Evolutionary conservation across 2,888 invertebrate genomes (phyloP).

Genomic region (Drosophila macrothrix): DNA sequence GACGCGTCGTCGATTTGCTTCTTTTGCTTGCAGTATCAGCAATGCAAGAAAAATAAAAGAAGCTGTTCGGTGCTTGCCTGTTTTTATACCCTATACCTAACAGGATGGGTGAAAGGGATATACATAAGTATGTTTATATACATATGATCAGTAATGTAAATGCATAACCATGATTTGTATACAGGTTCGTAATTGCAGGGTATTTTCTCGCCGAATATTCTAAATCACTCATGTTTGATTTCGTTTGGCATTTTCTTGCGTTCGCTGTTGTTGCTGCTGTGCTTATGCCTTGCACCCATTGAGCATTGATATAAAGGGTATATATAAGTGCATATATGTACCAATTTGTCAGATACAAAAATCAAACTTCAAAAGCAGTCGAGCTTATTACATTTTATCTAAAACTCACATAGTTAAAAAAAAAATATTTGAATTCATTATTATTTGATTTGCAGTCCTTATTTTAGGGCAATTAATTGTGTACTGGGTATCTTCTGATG

Average conservation of each 20-base stretch:
- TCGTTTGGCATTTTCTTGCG: conserved; percentile 30
- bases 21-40: conserved; percentile 16
- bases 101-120: background rate
- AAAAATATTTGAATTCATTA: background rate
- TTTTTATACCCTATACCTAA: conserved; percentile 16
- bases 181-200: background rate
- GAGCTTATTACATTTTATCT: background rate
- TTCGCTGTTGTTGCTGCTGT: conserved; percentile 19
- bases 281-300: conserved; percentile 9
- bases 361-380: background rate
- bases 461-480: background rate
- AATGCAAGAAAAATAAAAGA: conserved; percentile 42
- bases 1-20: conserved; percentile 13
- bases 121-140: no score
- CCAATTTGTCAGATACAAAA: background rate
- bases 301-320: background rate
- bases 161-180: background rate
- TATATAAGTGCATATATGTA: no score
- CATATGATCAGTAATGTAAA: background rate
- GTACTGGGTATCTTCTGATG: background rate
- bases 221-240: conserved; percentile 21
- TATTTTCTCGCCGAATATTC: background rate
- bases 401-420: background rate
- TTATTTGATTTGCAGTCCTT: background rate
- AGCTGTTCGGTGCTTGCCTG: conserved; percentile 45